Percentiles rank a stretch among this genome's conserved stretches.
These are phyloP conservation scores for Episyrphus balteatus DNA, from an alignment of 1,140 invertebrate species.

Conservation along the genomic window DNA sequence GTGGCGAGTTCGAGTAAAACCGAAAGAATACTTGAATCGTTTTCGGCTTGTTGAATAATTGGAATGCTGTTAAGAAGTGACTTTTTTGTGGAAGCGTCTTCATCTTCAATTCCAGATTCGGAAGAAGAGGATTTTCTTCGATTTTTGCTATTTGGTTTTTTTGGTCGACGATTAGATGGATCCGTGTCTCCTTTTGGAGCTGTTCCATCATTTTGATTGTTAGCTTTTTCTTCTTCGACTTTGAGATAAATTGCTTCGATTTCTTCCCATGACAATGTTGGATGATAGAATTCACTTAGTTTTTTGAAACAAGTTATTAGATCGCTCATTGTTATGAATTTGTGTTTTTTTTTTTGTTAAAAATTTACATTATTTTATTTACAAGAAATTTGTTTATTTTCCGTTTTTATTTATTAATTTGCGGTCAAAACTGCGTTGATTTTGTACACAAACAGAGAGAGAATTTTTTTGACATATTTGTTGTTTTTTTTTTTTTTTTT, in stretches of 20 bases:
- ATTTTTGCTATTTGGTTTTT: not conserved
- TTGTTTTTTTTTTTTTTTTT: no score
- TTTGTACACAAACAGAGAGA: no score
- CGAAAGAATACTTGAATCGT: slow-evolving; percentile 19
- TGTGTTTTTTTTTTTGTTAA: no score
- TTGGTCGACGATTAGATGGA: not conserved
- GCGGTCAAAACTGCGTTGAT: no score
- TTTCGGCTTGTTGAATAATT: slow-evolving; percentile 1
- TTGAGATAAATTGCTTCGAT: slow-evolving; percentile 6
- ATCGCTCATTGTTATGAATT: slow-evolving; percentile 8
- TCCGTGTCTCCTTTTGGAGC: not conserved
- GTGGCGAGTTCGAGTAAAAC: slow-evolving; percentile 18
- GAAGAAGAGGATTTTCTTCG: slow-evolving; percentile 10
- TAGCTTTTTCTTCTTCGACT: slow-evolving; percentile 1
- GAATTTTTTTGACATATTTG: no score
- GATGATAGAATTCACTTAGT: slow-evolving; percentile 8
- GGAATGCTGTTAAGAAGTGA: not conserved
- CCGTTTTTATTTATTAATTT: no score
- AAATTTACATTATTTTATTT: no score
- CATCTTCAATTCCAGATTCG: slow-evolving; percentile 4
- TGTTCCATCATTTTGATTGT: not conserved
- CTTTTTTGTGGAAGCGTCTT: not conserved
- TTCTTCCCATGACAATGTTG: slow-evolving; percentile 7
- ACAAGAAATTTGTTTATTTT: no score
- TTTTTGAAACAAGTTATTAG: slow-evolving; percentile 6